Evolutionary conservation across 2,797 vertebrate genomes (phyloP).

Genomic region (Sebastes variabilis): DNA sequence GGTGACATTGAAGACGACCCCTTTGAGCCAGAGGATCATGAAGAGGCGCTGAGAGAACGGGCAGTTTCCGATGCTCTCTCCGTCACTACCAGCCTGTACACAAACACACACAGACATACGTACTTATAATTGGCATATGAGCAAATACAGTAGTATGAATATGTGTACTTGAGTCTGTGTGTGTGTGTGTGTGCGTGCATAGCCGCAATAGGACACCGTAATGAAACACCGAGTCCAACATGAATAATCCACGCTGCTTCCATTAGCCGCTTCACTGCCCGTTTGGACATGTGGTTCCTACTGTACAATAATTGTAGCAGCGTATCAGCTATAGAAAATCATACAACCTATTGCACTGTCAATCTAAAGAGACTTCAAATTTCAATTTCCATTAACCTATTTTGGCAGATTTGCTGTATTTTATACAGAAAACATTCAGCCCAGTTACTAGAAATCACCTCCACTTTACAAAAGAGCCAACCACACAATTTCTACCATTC

Average conservation of each 20-base stretch:
- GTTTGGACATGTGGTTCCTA: slow-evolving; percentile 36
- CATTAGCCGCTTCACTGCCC: slow-evolving; percentile 68
- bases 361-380: neutral
- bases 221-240: slow-evolving; percentile 64
- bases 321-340: slow-evolving; percentile 5
- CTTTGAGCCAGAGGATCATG: slow-evolving; percentile 98
- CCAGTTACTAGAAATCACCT: neutral
- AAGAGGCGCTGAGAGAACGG: slow-evolving; percentile 97
- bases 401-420: neutral
- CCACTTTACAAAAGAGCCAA: neutral
- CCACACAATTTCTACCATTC: neutral
- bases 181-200: neutral
- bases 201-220: slow-evolving; percentile 67
- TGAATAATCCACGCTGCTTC: slow-evolving; percentile 77
- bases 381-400: neutral
- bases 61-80: slow-evolving; percentile 96
- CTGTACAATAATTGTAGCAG: neutral
- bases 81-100: slow-evolving; percentile 92
- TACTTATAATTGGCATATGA: neutral
- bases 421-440: neutral
- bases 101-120: slow-evolving; percentile 9
- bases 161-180: neutral
- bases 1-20: slow-evolving; percentile 96
- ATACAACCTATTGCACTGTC: neutral
- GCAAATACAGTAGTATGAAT: neutral